Evolutionary conservation across 2,113 vertebrate species (phyloP).

Genomic region (Hemiscyllium ocellatum): DNA sequence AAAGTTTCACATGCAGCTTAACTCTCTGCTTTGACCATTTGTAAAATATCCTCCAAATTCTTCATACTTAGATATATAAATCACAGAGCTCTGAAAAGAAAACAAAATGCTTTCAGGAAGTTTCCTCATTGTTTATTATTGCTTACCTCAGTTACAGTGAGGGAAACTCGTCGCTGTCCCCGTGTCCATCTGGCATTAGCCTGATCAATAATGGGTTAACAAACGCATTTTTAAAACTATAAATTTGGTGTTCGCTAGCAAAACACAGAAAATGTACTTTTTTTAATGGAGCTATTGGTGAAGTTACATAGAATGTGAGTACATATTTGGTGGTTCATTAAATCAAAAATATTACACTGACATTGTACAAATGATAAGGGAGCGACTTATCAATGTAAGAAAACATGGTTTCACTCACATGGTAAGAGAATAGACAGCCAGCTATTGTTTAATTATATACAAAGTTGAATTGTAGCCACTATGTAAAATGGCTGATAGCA

Average conservation of each 20-base stretch:
- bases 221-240: too few relatives aligned
- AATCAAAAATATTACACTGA: neutral
- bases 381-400: neutral
- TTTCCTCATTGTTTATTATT: neutral
- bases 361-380: neutral
- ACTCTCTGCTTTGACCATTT: neutral
- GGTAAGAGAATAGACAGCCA: neutral
- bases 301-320: neutral
- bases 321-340: neutral
- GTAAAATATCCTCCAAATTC: neutral
- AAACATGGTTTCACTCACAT: neutral
- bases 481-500: neutral
- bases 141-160: too few relatives aligned
- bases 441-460: neutral
- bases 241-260: neutral
- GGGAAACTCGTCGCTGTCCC: too few relatives aligned
- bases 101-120: neutral
- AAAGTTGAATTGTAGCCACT: neutral
- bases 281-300: neutral
- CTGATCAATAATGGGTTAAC: too few relatives aligned
- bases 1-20: neutral
- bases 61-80: neutral
- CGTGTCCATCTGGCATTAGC: too few relatives aligned
- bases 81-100: neutral
- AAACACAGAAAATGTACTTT: slow-evolving; percentile 2